Evolutionary conservation across 2,113 vertebrate species (phyloP).

Genomic region (Ophiodon elongatus): DNA sequence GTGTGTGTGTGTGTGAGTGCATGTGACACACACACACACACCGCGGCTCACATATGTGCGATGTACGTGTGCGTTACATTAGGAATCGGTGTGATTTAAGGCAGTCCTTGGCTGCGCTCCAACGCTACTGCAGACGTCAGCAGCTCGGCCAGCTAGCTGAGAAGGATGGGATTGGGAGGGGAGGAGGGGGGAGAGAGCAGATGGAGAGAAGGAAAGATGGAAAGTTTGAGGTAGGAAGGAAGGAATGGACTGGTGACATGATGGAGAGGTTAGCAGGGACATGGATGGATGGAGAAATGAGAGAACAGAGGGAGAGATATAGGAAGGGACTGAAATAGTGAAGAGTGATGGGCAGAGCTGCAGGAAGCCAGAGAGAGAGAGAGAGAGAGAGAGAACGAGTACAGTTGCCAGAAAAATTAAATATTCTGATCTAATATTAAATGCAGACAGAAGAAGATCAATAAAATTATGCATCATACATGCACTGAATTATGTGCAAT

Average conservation of each 20-base stretch:
- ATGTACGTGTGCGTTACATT: slow-evolving; percentile 54
- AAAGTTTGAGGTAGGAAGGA: slow-evolving; percentile 50
- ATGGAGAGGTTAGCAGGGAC: slow-evolving; percentile 51
- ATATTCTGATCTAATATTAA: slow-evolving; percentile 8
- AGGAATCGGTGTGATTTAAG: slow-evolving; percentile 72
- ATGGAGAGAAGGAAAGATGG: slow-evolving; percentile 42
- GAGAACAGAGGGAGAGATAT: slow-evolving; percentile 18
- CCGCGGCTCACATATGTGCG: slow-evolving; percentile 21
- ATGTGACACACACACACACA: background rate
- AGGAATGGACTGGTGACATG: slow-evolving; percentile 50
- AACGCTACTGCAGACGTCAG: slow-evolving; percentile 73
- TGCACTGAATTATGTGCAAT: background rate
- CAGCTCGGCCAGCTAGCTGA: slow-evolving; percentile 58
- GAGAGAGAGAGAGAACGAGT: background rate
- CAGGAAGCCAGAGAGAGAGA: background rate
- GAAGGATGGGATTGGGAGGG: slow-evolving; percentile 25
- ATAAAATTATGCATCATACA: background rate
- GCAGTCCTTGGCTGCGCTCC: slow-evolving; percentile 66
- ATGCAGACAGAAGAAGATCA: slow-evolving; percentile 3
- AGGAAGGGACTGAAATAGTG: slow-evolving; percentile 30
- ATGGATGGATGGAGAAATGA: slow-evolving; percentile 46
- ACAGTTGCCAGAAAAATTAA: background rate
- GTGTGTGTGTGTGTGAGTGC: background rate
- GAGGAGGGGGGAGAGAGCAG: slow-evolving; percentile 27
- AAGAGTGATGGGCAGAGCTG: slow-evolving; percentile 35